Evolutionary conservation across 2,888 invertebrate species (phyloP), one percentile per base, ranked within the genome.

Genomic region (Lasius platythorax): DNA sequence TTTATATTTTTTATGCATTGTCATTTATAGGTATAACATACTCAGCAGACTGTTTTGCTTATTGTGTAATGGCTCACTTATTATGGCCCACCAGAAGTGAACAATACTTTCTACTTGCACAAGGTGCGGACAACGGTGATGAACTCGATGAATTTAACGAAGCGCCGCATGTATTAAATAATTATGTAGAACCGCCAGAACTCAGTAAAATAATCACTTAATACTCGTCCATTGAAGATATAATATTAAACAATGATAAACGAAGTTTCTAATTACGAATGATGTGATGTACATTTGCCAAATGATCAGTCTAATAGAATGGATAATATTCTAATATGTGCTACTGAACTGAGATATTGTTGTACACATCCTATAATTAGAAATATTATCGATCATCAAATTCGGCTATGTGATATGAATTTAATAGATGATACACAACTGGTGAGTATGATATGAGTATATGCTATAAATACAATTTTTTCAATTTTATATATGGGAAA

Each of bases 81-180:
- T 96, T 99, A 87, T 99, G 99, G 99, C 99, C 99, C 58, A 98
- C 98, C 76, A 96, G 99, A 78, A 98, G 98, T 56, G 98, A 99
- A 91, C 98, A 99, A 95, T 99, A 99, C 95, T 97, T 99, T 93
- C 95, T 98, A 82, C 95, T 98, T 53, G 97, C 98, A 78, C 95
- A 95, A 89, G 95, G 95, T 82, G 93, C 95, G 33, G 95, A 95
- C 81, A 93, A 95, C 67, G 95, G 95, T 91, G 98, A 98, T 92
- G 98, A 98, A 94, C 95, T 98, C 82, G 98, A 98, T 92, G 98
- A 98, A 95, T 98, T 98, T 95, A 98, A 98, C 95, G 98, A 98
- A 95, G 98, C 98, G 2, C 98, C 98, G 0, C 98, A 98, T 94
- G 97, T 98, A 90, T 96, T 98, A 53, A 96, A 96, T 91, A 96